Evolutionary conservation across 2,797 vertebrate genomes (phyloP).

Genomic region (Bovichtus variegatus): DNA sequence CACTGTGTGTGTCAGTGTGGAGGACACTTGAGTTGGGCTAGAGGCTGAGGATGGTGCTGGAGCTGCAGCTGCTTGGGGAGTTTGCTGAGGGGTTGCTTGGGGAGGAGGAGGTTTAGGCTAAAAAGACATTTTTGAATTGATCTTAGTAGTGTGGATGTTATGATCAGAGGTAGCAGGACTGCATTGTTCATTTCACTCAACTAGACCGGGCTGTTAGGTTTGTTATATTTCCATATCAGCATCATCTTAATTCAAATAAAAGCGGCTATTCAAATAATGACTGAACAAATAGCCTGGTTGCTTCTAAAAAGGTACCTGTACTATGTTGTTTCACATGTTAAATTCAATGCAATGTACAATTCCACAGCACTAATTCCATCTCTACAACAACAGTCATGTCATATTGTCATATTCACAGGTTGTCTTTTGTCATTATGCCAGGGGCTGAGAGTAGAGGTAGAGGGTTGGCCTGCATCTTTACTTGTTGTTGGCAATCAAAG

Average conservation of each 20-base stretch:
- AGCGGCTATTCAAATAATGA: neutral
- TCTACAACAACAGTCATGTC: neutral
- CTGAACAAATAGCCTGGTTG: neutral
- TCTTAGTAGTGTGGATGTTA: neutral
- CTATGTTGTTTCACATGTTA: neutral
- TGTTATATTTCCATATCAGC: neutral
- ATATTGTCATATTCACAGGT: neutral
- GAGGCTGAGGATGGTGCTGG: conserved; percentile 37
- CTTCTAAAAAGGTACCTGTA: neutral
- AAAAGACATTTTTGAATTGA: conserved; percentile 28
- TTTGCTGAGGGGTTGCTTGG: conserved; percentile 60
- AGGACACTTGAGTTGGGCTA: conserved; percentile 30
- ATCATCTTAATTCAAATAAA: neutral
- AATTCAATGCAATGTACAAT: too few species aligned
- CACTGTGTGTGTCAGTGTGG: conserved; percentile 32
- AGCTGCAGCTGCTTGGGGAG: conserved; percentile 41
- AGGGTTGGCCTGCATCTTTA: too few species aligned
- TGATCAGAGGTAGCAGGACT: neutral
- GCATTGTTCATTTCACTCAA: neutral
- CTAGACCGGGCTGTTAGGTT: neutral
- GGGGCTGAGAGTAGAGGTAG: neutral
- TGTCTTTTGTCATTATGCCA: neutral
- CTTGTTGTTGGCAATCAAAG: too few species aligned
- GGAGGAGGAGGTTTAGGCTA: conserved; percentile 78
- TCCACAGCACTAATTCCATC: neutral